Conservation (phyloP, 2,113 vertebrate species). For the Zosterops lateralis region DNA sequence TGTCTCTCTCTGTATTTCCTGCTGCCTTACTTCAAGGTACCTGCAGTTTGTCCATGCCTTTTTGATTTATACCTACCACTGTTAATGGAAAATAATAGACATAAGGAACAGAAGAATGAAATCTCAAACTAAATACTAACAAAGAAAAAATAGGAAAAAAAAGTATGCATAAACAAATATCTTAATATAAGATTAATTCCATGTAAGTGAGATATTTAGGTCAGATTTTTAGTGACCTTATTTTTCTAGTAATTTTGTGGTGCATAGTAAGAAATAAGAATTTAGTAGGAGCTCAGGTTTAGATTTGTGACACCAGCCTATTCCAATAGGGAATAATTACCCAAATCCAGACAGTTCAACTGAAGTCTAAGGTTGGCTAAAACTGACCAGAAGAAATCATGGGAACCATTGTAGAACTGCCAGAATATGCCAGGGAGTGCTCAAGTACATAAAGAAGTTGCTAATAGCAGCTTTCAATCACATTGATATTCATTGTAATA, state of each 20-base stretch:
- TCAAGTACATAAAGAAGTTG: constrained; percentile 3
- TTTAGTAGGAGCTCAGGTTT: not conserved
- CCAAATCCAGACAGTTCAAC: not conserved
- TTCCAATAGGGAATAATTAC: not conserved
- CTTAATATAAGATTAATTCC: not conserved
- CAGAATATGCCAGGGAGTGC: not conserved
- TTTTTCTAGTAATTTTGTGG: not conserved
- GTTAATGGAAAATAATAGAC: not conserved
- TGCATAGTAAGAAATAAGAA: not conserved
- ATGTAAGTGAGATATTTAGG: not conserved
- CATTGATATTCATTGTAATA: not conserved
- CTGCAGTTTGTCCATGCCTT: not conserved
- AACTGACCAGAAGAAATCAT: not conserved
- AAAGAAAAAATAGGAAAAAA: not conserved
- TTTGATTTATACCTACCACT: not conserved
- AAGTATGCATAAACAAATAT: not conserved
- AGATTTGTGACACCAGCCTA: not conserved
- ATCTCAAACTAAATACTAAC: not conserved
- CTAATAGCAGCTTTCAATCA: constrained; percentile 49
- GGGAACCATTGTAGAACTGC: not conserved
- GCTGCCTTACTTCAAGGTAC: not conserved
- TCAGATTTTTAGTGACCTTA: not conserved
- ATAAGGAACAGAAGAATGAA: not conserved
- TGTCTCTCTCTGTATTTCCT: not conserved
- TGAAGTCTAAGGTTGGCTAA: not conserved